Evolutionary conservation across 2,797 vertebrate species (phyloP), one percentile per base, ranked within the genome.

Genomic region (Poecilia velifera): DNA sequence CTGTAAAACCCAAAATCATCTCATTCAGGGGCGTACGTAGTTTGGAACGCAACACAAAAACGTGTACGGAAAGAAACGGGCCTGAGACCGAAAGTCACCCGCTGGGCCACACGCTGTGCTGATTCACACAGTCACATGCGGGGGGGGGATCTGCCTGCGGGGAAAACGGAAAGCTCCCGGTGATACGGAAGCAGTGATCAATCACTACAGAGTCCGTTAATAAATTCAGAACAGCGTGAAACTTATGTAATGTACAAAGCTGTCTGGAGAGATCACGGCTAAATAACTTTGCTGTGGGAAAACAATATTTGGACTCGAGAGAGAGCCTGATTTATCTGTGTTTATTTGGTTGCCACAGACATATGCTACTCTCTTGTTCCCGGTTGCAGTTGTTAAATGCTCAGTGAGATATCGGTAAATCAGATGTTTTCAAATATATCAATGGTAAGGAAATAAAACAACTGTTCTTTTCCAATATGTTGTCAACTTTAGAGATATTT

Each of bases 151-250:
- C 59, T 7, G 39, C 49, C 31, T 2, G 64, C 22, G 22, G 14
- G n/a, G 41, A 39, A 73, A 46, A 25, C n/a, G 22, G 31, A 79
- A 74, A n/a, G 49, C 12, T 70, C 68, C 9, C 1, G 6, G 36
- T 45, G 72, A 55, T 68, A 55, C 18, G 2, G 49, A 55, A 57
- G 66, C 51, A 34, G 7, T 34, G n/a, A 81, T 66, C 74, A 73
- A 51, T 81, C 75, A 73, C 73, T 66, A 53, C 64, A 45, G n/a
- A 73, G 45, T 10, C 20, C 12, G 4, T 45, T 73, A 81, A 77
- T 70, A 57, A 36, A 28, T 57, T 22, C 76, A 47, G 47, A 74
- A 55, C 76, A 55, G 76, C 76, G 47, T 25, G 47, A 68, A 25
- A 74, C 59, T 20, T 71, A 16, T 41, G 20, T 83, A 59, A 41